Conservation (phyloP, 92 coral and sea anemone genomes). For the Metridium senile region DNA sequence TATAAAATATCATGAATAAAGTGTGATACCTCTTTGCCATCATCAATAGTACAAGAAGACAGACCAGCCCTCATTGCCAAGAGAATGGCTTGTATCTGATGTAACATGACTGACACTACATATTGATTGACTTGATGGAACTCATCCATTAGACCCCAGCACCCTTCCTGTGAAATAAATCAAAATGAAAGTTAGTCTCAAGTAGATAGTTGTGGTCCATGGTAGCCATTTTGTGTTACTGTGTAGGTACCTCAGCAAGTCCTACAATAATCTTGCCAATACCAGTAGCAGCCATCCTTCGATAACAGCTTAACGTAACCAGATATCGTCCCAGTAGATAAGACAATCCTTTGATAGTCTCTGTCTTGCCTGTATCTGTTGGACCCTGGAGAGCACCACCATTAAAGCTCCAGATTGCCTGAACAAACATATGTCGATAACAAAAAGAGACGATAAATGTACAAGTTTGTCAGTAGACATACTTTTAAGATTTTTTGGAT, state of each 20-base stretch:
- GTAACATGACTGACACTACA: constrained; percentile 82
- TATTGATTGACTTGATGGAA: constrained; percentile 81
- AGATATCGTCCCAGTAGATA: constrained; percentile 89
- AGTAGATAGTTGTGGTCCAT: too few relatives aligned
- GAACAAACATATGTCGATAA: neutral
- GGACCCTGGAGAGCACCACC: constrained; percentile 89
- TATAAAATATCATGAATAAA: neutral
- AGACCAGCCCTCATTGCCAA: constrained; percentile 84
- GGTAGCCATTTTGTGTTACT: too few relatives aligned
- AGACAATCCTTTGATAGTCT: constrained; percentile 96
- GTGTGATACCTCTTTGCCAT: constrained; percentile 85
- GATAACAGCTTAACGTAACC: constrained; percentile 80
- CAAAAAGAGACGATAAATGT: too few relatives aligned
- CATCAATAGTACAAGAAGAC: constrained; percentile 76
- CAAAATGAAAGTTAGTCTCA: too few relatives aligned
- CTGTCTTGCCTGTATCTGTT: constrained; percentile 93
- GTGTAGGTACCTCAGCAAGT: constrained; percentile 96
- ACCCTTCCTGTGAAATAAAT: constrained; percentile 98
- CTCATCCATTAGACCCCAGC: constrained; percentile 98
- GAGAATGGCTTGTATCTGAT: constrained; percentile 87
- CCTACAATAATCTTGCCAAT: constrained; percentile 86
- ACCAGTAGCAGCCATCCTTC: constrained; percentile 76
- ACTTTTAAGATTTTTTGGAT: too few relatives aligned
- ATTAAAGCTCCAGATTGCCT: constrained; percentile 87
- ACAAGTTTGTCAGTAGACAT: too few relatives aligned